Base-by-base conservation (phyloP, 2,888 invertebrate genomes). In the Lamellibrachia columna region DNA sequence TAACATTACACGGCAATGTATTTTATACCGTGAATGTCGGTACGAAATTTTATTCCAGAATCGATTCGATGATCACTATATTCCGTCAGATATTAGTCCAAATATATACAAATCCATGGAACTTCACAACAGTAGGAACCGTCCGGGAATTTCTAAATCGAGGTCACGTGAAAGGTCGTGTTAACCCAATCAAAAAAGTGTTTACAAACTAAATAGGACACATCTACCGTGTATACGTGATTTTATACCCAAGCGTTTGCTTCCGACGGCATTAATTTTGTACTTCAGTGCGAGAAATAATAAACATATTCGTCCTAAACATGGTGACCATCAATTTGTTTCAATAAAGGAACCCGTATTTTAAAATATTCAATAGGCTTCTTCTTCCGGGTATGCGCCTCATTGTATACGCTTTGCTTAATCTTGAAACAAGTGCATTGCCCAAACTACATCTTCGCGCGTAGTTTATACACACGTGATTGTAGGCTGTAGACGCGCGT, bases 101-200 rank as follows among this genome's bases (percentile, higher is more conserved):
- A n/a, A 75, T 75, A 75, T 75, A 75, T 75, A 75, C 75, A 75
- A 75, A 75, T 75, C 75, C 75, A 75, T 75, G 75, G 75, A 75
- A 75, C 75, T 75, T 75, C 75, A 75, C 92, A 92, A 93, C 93
- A 92, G 92, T 92, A 92, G 53, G 92, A 93, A 93, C 93, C 93
- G 93, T 93, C 93, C 90, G 53, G 93, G 90, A 92, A 93, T 93
- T 93, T 92, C 90, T 91, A 91, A 91, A 91, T 75, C 90, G 58
- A 53, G 93, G 91, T 93, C 93, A 93, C 93, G 93, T 93, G 93
- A 92, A 93, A 93, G 92, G 55, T 52, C 90, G 90, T 8, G 22
- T n/a, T 53, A n/a, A 75, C 52, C 93, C 93, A 93, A 93, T 93
- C 92, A 90, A 92, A 93, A 93, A 93, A 93, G 93, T 93, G 92